These are phyloP conservation scores for Hestina assimilis DNA, from an alignment of 1,140 invertebrate species.

Conservation along the genomic window DNA sequence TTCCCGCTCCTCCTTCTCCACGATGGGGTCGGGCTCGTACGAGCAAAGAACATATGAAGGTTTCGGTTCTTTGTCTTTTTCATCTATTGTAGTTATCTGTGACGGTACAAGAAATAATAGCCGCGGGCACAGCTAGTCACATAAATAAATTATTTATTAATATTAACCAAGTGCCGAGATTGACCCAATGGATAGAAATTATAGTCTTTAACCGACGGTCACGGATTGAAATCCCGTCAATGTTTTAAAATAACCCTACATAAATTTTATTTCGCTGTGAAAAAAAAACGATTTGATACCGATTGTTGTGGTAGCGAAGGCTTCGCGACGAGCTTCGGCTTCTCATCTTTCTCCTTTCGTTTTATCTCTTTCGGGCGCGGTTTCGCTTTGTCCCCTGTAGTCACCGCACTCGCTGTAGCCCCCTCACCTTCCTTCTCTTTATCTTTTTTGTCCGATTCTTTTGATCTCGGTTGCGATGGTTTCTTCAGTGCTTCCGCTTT, in stretches of 20 bases:
- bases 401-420: constrained; percentile 13
- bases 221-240: too few species aligned
- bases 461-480: constrained; percentile 53
- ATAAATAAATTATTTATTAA: too few species aligned
- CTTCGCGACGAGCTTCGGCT: constrained; percentile 32
- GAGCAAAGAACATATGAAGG: constrained; percentile 78
- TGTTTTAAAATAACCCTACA: too few species aligned
- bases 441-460: constrained; percentile 50
- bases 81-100: constrained; percentile 20
- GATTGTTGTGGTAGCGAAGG: constrained; percentile 37
- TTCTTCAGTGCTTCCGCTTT: constrained; percentile 73
- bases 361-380: constrained; percentile 24
- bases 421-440: constrained; percentile 37
- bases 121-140: too few species aligned
- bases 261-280: background rate
- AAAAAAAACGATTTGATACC: constrained; percentile 27
- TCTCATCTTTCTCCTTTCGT: constrained; percentile 47
- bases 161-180: too few species aligned
- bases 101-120: background rate
- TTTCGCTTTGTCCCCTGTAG: constrained; percentile 32
- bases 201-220: too few species aligned
- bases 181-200: too few species aligned
- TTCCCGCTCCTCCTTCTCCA: constrained; percentile 82
- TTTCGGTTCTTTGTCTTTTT: constrained; percentile 48
- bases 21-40: constrained; percentile 81